Evolutionary conservation across 2,113 vertebrate species (phyloP).

Genomic region (Antennarius striatus): DNA sequence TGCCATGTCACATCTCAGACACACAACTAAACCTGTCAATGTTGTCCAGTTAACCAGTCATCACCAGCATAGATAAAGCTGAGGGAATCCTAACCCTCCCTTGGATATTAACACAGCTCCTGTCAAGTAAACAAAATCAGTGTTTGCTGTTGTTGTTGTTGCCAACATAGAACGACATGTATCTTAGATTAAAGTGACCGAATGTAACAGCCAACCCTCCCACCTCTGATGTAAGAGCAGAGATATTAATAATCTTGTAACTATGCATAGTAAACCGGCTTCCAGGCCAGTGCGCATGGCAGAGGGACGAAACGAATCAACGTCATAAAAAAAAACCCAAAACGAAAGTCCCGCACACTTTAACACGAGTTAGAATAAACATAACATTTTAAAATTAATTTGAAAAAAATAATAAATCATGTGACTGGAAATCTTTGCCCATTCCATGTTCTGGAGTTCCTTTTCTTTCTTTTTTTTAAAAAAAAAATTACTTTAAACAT

Average conservation of each 20-base stretch:
- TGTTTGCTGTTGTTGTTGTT: conserved; percentile 35
- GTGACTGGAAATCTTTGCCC: too few species aligned
- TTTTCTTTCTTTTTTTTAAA: too few species aligned
- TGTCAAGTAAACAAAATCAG: conserved; percentile 5
- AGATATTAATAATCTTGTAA: conserved; percentile 78
- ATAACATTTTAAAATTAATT: too few species aligned
- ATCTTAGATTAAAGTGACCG: conserved; percentile 41
- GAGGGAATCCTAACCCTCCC: too few species aligned
- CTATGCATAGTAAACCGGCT: conserved; percentile 66
- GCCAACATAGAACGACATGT: conserved; percentile 44
- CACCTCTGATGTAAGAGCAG: conserved; percentile 67
- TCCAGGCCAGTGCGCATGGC: conserved; percentile 1
- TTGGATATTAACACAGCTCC: background rate
- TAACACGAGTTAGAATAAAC: background rate
- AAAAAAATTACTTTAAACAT: too few species aligned
- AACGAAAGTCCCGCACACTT: background rate
- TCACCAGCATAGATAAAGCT: background rate
- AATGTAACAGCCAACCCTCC: conserved; percentile 58
- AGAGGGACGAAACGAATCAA: background rate
- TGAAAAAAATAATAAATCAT: too few species aligned
- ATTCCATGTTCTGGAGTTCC: too few species aligned
- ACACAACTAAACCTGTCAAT: too few species aligned
- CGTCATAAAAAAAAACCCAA: background rate
- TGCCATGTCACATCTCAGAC: too few species aligned
- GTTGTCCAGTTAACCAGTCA: background rate